These are phyloP conservation scores for Melanostigma gelatinosum DNA, from an alignment of 2,113 vertebrate genomes.

Conservation along the genomic window DNA sequence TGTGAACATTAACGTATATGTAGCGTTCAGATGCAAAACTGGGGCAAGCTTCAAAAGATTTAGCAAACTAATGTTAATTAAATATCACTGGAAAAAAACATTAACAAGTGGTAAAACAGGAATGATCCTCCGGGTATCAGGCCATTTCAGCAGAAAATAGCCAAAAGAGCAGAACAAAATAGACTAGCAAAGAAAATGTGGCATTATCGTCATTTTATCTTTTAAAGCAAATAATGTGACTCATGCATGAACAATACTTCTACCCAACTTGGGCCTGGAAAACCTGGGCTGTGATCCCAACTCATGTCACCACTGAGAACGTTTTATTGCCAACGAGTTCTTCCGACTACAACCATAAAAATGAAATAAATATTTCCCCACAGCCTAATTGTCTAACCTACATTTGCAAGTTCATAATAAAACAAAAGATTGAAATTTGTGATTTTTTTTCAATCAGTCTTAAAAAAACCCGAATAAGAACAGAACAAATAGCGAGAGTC, in stretches of 20 bases:
- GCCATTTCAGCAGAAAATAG: not conserved
- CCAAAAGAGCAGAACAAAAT: not conserved
- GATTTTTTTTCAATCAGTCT: not conserved
- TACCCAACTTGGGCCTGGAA: not conserved
- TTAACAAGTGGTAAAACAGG: not conserved
- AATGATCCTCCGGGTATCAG: not conserved
- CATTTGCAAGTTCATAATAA: not conserved
- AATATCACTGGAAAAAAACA: not conserved
- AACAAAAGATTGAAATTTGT: not conserved
- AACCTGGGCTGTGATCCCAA: not conserved
- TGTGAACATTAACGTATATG: not conserved
- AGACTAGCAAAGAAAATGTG: no score
- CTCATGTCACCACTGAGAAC: not conserved
- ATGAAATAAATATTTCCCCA: not conserved
- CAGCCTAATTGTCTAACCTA: not conserved
- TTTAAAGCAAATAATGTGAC: not conserved
- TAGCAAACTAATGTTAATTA: not conserved
- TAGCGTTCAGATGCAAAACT: not conserved
- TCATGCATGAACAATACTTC: not conserved
- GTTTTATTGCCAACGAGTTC: constrained; percentile 1
- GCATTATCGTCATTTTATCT: not conserved
- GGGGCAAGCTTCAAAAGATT: not conserved
- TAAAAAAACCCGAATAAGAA: not conserved
- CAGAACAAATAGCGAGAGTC: not conserved
- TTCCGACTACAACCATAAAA: not conserved